Conservation (phyloP, 2,888 invertebrate genomes). For the Lasioglossum figueresi region DNA sequence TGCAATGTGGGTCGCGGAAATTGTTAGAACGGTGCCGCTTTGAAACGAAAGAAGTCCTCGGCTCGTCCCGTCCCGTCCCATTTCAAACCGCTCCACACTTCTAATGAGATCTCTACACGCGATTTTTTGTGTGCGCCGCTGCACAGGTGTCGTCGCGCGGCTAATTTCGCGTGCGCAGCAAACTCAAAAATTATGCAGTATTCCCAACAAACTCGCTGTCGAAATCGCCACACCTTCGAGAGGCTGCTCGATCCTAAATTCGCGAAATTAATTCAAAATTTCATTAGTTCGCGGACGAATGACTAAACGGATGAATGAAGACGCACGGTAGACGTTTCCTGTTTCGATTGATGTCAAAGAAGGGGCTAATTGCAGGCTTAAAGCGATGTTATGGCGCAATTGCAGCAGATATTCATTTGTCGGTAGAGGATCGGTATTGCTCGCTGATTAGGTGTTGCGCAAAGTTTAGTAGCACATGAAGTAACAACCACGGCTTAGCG, state of each 20-base stretch:
- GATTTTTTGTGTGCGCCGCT: background rate
- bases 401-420: background rate
- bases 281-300: no score
- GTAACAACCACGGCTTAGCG: background rate
- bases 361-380: background rate
- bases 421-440: background rate
- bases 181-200: background rate
- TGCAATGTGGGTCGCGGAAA: slow-evolving; percentile 32
- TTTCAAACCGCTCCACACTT: slow-evolving; percentile 2
- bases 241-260: background rate
- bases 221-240: background rate
- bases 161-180: background rate
- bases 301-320: no score
- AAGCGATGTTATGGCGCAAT: background rate
- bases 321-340: background rate
- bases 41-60: slow-evolving; percentile 30
- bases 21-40: slow-evolving; percentile 39
- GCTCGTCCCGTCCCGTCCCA: background rate
- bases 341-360: background rate
- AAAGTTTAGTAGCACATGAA: background rate
- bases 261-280: background rate
- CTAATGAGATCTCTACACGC: slow-evolving; percentile 20
- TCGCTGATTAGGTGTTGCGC: background rate
- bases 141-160: background rate
- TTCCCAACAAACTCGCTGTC: background rate